These are phyloP conservation scores for Drosophila bifasciata DNA, from an alignment of 1,140 invertebrate species.

Conservation along the genomic window DNA sequence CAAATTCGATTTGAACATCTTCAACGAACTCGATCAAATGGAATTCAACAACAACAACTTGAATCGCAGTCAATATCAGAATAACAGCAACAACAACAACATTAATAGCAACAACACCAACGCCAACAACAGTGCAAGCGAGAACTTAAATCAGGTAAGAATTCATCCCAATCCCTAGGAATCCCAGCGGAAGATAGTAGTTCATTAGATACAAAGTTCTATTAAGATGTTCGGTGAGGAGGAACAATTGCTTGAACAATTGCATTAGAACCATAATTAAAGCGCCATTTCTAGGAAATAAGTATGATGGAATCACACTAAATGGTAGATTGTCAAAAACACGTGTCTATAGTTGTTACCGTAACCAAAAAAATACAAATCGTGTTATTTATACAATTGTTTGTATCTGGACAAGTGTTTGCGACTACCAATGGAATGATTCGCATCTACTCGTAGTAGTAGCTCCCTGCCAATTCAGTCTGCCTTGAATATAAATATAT, in stretches of 20 bases:
- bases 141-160: conserved; percentile 70
- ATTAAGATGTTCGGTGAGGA: no score
- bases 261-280: no score
- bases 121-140: conserved; percentile 44
- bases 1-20: conserved; percentile 74
- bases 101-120: conserved; percentile 49
- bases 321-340: no score
- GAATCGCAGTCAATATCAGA: conserved; percentile 70
- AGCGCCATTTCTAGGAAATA: no score
- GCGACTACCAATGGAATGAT: no score
- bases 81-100: conserved; percentile 55
- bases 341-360: no score
- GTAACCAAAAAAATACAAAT: no score
- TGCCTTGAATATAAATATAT: conserved; percentile 34
- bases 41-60: conserved; percentile 72
- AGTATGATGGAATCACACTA: no score
- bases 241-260: no score
- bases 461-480: conserved; percentile 7
- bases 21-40: conserved; percentile 80
- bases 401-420: not conserved
- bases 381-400: conserved; percentile 40
- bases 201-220: no score
- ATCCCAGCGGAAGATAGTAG: no score
- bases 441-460: no score
- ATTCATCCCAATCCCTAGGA: not conserved